A percentile compares a stretch with the other conserved stretches of the same genome.
Conservation (phyloP, 2,113 vertebrate genomes). For the Camelus bactrianus region DNA sequence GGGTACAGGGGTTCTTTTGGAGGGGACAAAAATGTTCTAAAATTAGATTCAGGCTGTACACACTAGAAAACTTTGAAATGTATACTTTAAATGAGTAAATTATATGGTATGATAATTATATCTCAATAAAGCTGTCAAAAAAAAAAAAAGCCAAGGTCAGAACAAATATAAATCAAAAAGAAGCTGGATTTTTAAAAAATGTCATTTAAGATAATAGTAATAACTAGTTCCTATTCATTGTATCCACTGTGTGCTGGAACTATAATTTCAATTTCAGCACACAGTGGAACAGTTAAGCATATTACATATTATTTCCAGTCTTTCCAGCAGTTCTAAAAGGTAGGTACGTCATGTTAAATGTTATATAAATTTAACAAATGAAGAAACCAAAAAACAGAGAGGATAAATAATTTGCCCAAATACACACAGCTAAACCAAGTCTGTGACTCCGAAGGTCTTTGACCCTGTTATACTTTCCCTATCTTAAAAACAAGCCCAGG, state of each 20-base stretch:
- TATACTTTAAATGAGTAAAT: neutral
- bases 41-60: neutral
- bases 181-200: slow-evolving; percentile 30
- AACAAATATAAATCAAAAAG: neutral
- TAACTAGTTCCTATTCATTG: slow-evolving; percentile 14
- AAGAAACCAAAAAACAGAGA: slow-evolving; percentile 18
- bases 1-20: neutral
- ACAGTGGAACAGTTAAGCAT: neutral
- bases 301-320: slow-evolving; percentile 30
- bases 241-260: neutral
- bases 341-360: slow-evolving; percentile 11
- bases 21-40: neutral
- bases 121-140: slow-evolving; percentile 18
- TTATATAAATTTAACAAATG: slow-evolving; percentile 46
- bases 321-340: slow-evolving; percentile 45
- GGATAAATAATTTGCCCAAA: neutral
- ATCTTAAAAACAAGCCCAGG: slow-evolving; percentile 39
- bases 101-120: neutral
- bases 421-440: neutral
- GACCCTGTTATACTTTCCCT: neutral
- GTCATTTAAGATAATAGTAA: slow-evolving; percentile 9
- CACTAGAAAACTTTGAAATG: neutral
- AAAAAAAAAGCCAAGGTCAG: neutral
- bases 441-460: slow-evolving; percentile 14
- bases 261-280: neutral